A percentile compares a stretch with the other conserved stretches of the same genome.
These are phyloP conservation scores for Helobdella robusta DNA, from an alignment of 2,888 invertebrate genomes.

Conservation along the genomic window DNA sequence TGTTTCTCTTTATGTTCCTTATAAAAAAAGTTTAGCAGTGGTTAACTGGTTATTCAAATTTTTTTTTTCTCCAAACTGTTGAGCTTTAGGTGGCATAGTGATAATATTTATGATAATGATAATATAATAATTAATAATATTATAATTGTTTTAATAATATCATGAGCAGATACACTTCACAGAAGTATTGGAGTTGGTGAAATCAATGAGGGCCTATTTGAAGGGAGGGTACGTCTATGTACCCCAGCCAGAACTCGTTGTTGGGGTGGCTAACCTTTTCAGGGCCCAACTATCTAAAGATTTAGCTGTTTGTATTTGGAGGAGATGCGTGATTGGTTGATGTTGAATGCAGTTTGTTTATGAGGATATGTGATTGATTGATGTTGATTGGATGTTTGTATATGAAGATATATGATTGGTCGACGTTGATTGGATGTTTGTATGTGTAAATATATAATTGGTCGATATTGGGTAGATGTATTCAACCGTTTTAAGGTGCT, in stretches of 20 bases:
- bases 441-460: no score
- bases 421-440: no score
- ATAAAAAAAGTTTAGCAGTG: no score
- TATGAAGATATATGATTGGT: no score
- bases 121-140: slow-evolving; percentile 9
- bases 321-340: background rate
- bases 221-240: slow-evolving; percentile 76
- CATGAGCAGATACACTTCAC: slow-evolving; percentile 68
- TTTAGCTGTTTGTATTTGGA: slow-evolving; percentile 53
- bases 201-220: slow-evolving; percentile 67
- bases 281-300: slow-evolving; percentile 62
- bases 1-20: no score
- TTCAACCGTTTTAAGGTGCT: no score
- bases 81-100: no score
- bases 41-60: no score
- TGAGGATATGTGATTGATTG: background rate
- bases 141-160: background rate
- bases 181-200: slow-evolving; percentile 76
- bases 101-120: no score
- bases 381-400: no score
- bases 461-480: no score
- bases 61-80: no score
- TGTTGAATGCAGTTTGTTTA: background rate
- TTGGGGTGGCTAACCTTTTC: slow-evolving; percentile 69
- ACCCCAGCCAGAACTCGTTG: slow-evolving; percentile 70